Evolutionary conservation across 2,113 vertebrate species (phyloP), one percentile per base, ranked within the genome.

Genomic region (Paedocypris sp.): DNA sequence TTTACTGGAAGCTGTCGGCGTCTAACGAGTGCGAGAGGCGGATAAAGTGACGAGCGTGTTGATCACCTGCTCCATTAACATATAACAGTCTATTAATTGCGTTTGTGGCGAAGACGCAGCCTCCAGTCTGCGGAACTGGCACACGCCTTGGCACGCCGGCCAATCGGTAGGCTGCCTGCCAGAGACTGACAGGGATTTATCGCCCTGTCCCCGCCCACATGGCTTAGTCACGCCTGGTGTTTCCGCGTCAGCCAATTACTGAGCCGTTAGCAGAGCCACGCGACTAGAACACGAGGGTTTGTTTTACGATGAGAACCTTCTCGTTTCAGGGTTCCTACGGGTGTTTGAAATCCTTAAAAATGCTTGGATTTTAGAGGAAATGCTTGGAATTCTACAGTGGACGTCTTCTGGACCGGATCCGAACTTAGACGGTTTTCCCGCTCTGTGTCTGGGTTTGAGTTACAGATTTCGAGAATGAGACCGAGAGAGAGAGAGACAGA

Each of bases 151-250:
- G 53, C 49, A 48, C 11, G 4, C 52, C 43, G 45, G 54, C 74
- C 50, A 41, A 63, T 42, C 13, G 39, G 31, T 8, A 28, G 59
- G 5, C 18, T 6, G 36, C 23, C 15, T 48, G 56, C 23, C 4
- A 11, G 15, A 18, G 6, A 15, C 49, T 28, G 41, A 50, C 35
- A 47, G 51, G 39, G 33, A 5, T 38, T 26, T 49, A 39, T 15
- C 51, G 15, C 51, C 2, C 15, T 56, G 62, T 65, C 66, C 58
- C 50, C 51, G 48, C 41, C 39, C 50, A 46, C 70, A 59, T 73
- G 68, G 54, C 72, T 76, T 73, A 72, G 70, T 72, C 67, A 68
- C 31, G 29, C 46, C 62, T 62, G 23, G 53, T 10, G 47, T 70
- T 60, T 72, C 46, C 64, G 38, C 60, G 58, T 31, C 43, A 38